phyloP scores from a whole-genome alignment of 2,113 vertebrate genomes.

The Euleptes europaea region DNA sequence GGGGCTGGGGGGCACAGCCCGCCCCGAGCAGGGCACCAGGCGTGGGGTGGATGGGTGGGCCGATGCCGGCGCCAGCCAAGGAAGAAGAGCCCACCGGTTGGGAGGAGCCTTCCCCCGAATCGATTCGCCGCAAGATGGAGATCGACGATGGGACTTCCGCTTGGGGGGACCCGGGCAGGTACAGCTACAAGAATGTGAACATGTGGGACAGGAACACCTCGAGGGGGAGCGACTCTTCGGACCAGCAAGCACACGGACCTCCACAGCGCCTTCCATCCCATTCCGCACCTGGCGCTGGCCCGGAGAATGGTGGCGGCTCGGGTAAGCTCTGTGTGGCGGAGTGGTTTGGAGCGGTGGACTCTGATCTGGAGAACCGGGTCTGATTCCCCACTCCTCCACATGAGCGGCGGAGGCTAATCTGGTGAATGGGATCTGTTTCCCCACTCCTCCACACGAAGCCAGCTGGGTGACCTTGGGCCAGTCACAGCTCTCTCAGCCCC shows the following conservation, averaged over 20 bases:
- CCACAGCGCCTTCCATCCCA: conserved; percentile 76
- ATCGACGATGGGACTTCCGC: conserved; percentile 97
- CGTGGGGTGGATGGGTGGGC: conserved; percentile 89
- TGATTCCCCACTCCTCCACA: too few relatives aligned
- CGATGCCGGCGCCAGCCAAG: conserved; percentile 83
- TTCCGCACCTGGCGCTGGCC: conserved; percentile 73
- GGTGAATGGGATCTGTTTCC: too few relatives aligned
- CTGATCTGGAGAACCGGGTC: too few relatives aligned
- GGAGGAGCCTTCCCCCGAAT: conserved; percentile 97
- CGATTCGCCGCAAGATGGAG: conserved; percentile 92
- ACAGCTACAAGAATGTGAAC: conserved; percentile 88
- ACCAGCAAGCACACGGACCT: conserved; percentile 81
- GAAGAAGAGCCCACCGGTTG: conserved; percentile 90
- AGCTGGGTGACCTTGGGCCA: too few relatives aligned
- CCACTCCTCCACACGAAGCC: too few relatives aligned
- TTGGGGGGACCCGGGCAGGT: conserved; percentile 93
- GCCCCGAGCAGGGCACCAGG: conserved; percentile 70
- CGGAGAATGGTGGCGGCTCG: conserved; percentile 73
- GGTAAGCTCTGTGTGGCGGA: too few relatives aligned
- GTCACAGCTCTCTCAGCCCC: too few relatives aligned
- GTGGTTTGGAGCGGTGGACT: too few relatives aligned
- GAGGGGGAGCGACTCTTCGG: conserved; percentile 75
- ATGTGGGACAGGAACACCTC: conserved; percentile 91
- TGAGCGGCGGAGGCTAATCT: too few relatives aligned
- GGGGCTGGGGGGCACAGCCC: conserved; percentile 79